Evolutionary conservation across 1,140 invertebrate species (phyloP), one percentile per base, ranked within the genome.

Genomic region (Drosophila aff.): DNA sequence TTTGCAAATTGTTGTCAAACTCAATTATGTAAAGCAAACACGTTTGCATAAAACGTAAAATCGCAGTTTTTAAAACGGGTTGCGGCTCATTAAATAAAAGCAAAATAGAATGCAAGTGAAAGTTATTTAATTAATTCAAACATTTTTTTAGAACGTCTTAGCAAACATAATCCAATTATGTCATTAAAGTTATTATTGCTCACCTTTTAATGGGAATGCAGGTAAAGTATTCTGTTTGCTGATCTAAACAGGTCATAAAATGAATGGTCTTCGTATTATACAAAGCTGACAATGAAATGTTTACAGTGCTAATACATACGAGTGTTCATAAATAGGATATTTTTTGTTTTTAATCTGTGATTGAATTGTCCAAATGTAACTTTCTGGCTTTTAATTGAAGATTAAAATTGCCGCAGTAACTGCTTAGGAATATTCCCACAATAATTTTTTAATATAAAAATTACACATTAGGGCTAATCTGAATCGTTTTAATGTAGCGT

Each of bases 1-100:
- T 72, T 78, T 75, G 84, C 81, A 84, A 89, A 89, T 89, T 87
- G 69, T 60, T 84, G 72, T 76, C 60, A 81, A 81, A 81, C 80
- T 84, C 53, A 78, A 87, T 89, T 81, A 72, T 75, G 59, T 75
- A 58, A 68, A 55, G 68, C 43, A 57, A 55, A 49, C 47, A 49
- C 47, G 23, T 49, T 75, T 46, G 43, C 57, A 46, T 31, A 15
- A 55, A 52, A 69, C 18, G 60, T 18, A 40, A 36, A 53, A 40
- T 57, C 47, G 16, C 47, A 41, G 36, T 23, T 40, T 58, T 58
- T 26, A 9, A 58, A 43, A n/a, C 21, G 55, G 23, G 7, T 8
- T 40, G 55, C 16, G 11, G 16, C 21, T 41, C 21, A 43, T 40
- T 38, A 40, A n/a, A 40, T 65, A 26, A n/a, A 65, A 49, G 38